Evolutionary conservation across 2,797 vertebrate species (phyloP).

Genomic region (Sardinella longiceps): DNA sequence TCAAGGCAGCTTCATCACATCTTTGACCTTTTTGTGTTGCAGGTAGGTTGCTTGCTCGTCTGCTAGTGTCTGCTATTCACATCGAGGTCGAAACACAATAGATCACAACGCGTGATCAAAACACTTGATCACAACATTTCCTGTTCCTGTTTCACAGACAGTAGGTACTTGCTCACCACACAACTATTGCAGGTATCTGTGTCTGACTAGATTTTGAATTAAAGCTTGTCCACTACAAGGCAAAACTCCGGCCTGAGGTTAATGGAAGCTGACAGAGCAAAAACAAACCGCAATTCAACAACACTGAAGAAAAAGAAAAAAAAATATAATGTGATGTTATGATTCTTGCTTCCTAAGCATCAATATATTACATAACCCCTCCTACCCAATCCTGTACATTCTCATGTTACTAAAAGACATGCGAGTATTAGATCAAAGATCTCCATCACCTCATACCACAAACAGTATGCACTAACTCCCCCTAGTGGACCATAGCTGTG

Average conservation of each 20-base stretch:
- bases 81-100: too few species aligned
- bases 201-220: background rate
- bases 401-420: background rate
- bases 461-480: background rate
- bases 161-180: background rate
- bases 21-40: too few species aligned
- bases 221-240: background rate
- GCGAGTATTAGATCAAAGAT: background rate
- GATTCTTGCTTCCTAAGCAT: background rate
- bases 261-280: background rate
- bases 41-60: too few species aligned
- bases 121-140: background rate
- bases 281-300: background rate
- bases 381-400: background rate
- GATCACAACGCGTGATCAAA: too few species aligned
- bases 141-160: background rate
- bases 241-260: background rate
- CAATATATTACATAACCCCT: background rate
- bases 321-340: background rate
- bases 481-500: background rate
- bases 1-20: too few species aligned
- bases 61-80: too few species aligned
- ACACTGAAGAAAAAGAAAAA: background rate
- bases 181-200: background rate
- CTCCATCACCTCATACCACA: background rate